Evolutionary conservation across 2,113 vertebrate genomes (phyloP).

Genomic region (Promerops cafer): DNA sequence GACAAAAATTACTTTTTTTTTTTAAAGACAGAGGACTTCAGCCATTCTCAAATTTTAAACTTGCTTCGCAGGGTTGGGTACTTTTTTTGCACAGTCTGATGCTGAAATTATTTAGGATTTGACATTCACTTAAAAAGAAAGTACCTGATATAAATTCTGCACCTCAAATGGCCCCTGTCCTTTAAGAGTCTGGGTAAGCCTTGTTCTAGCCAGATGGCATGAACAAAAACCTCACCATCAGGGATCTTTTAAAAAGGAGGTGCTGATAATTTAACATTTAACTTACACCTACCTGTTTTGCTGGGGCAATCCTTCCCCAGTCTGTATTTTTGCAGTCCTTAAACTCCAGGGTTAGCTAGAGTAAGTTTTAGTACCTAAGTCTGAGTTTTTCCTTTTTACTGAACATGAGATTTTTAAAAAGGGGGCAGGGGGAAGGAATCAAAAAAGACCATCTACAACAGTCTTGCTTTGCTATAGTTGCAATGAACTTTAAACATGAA

Average conservation of each 20-base stretch:
- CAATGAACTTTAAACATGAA: conserved; percentile 23
- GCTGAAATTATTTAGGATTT: conserved; percentile 25
- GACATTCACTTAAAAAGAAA: conserved; percentile 40
- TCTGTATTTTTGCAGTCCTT: conserved; percentile 21
- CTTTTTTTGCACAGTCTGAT: neutral
- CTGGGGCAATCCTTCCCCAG: conserved; percentile 29
- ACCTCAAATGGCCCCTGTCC: neutral
- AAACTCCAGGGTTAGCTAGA: neutral
- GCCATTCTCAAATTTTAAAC: neutral
- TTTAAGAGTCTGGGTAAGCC: conserved; percentile 6
- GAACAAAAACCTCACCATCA: conserved; percentile 15
- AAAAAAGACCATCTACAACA: conserved; percentile 41
- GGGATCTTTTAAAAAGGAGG: neutral
- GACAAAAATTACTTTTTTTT: neutral
- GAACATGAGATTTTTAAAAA: conserved; percentile 28
- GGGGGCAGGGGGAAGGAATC: neutral
- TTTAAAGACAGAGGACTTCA: neutral
- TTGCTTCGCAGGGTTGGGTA: neutral
- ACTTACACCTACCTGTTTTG: neutral
- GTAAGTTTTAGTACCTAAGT: neutral
- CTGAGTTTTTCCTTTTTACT: conserved; percentile 1
- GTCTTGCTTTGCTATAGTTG: neutral
- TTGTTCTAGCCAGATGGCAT: neutral
- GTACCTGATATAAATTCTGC: neutral
- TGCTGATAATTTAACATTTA: conserved; percentile 1